Base-by-base conservation (phyloP, 2,797 vertebrate genomes). In the Arctocebus calabarensis region DNA sequence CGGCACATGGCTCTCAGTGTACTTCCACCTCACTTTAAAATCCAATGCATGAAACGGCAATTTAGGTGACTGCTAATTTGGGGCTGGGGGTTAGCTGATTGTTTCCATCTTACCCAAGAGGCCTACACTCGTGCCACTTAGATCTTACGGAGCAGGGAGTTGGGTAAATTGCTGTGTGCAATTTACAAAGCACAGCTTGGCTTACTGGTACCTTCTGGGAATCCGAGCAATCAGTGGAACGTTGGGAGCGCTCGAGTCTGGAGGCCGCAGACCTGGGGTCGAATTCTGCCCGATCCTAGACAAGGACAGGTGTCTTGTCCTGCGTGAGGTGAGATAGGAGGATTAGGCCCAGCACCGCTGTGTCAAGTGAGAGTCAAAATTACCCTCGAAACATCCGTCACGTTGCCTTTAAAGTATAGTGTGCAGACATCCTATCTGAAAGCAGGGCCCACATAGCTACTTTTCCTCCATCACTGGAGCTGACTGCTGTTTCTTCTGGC, bases 321-420 rank as follows among this genome's bases (percentile, higher is more conserved):
- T 34, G 10, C 40, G 0, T 61, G 68, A 8, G 19, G 12, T 12
- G n/a, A 43, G 6, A 4, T 23, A 29, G 52, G 14, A 9, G 14
- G 10, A 14, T 16, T 17, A 37, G 11, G 23, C 87, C 57, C 71
- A 23, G 70, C 8, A 14, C 74, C 64, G 59, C 16, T 40, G 40
- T 52, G 19, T 78, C 29, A 61, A n/a, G 4, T 10, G 19, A 86
- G 82, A 27, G 62, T 29, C 40, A 10, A 10, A 5, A n/a, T 48
- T 10, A 19, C 45, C 45, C 59, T 23, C 29, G 55, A 59, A 37
- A 75, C 45, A 3, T 37, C 75, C 59, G 70, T 82, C 2, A 10
- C 1, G 0, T 45, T 2, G 1, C 34, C 62, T 29, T 2, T 27
- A 2, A 64, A 13, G 37, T 11, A 11, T 32, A 3, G 27, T 0